These are phyloP conservation scores for Melitaea cinxia DNA, from an alignment of 1,140 invertebrate species.

Conservation along the genomic window DNA sequence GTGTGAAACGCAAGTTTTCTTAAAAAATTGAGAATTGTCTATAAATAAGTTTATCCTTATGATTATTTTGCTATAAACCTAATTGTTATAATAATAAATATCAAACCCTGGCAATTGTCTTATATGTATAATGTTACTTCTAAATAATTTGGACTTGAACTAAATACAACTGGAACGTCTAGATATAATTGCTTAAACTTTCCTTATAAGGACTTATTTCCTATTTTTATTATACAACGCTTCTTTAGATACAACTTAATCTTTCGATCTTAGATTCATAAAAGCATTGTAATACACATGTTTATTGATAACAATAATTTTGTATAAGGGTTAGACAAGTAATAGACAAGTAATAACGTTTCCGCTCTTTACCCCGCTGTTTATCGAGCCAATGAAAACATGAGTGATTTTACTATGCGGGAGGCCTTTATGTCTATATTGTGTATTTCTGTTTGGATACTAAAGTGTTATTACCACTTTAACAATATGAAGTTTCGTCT, in stretches of 20 bases:
- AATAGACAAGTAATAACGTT: slow-evolving; percentile 71
- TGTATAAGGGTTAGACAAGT: no score
- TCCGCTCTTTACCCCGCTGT: slow-evolving; percentile 68
- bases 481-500: not conserved
- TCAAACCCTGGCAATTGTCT: no score
- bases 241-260: not conserved
- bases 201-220: no score
- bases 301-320: no score
- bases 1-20: not conserved
- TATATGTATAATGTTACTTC: no score
- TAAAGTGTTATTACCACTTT: slow-evolving; percentile 4
- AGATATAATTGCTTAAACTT: no score
- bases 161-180: no score
- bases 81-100: no score
- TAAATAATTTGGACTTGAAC: no score
- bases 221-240: not conserved
- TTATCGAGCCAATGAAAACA: slow-evolving; percentile 64
- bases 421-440: slow-evolving; percentile 30
- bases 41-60: no score
- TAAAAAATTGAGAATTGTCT: not conserved
- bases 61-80: no score
- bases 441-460: not conserved
- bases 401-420: slow-evolving; percentile 49
- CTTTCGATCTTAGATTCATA: not conserved
- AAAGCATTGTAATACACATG: not conserved